A percentile compares a stretch with the other conserved stretches of the same genome.
These are phyloP conservation scores for Gavia stellata DNA, from an alignment of 2,113 vertebrate genomes.

Conservation along the genomic window DNA sequence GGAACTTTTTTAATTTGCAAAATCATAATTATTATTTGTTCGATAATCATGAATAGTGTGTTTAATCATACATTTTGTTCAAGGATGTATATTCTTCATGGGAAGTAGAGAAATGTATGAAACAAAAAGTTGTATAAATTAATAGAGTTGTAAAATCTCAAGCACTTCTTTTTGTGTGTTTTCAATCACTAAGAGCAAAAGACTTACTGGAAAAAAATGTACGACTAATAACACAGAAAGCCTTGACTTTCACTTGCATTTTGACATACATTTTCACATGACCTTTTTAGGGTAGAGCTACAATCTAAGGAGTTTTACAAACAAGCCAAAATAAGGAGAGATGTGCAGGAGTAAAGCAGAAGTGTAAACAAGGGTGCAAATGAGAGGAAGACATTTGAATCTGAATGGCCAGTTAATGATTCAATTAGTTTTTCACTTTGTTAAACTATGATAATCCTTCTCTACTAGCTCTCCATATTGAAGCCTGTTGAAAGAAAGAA, in stretches of 20 bases:
- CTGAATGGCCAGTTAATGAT: slow-evolving; percentile 81
- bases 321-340: slow-evolving; percentile 62
- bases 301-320: slow-evolving; percentile 69
- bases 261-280: slow-evolving; percentile 74
- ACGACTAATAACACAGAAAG: background rate
- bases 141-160: background rate
- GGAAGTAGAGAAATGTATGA: background rate
- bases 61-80: background rate
- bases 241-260: slow-evolving; percentile 8
- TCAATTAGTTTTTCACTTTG: slow-evolving; percentile 79
- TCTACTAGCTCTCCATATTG: slow-evolving; percentile 61
- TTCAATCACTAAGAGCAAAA: background rate
- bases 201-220: background rate
- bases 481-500: slow-evolving; percentile 65
- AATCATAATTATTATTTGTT: background rate
- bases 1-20: background rate
- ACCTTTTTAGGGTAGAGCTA: slow-evolving; percentile 53
- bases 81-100: background rate
- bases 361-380: slow-evolving; percentile 65
- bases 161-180: background rate
- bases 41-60: background rate
- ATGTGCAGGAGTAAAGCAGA: slow-evolving; percentile 57
- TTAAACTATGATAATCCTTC: slow-evolving; percentile 78
- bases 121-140: background rate
- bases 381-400: slow-evolving; percentile 80